phyloP scores from a whole-genome alignment of 2,113 vertebrate genomes.

The Dasypus novemcinctus region DNA sequence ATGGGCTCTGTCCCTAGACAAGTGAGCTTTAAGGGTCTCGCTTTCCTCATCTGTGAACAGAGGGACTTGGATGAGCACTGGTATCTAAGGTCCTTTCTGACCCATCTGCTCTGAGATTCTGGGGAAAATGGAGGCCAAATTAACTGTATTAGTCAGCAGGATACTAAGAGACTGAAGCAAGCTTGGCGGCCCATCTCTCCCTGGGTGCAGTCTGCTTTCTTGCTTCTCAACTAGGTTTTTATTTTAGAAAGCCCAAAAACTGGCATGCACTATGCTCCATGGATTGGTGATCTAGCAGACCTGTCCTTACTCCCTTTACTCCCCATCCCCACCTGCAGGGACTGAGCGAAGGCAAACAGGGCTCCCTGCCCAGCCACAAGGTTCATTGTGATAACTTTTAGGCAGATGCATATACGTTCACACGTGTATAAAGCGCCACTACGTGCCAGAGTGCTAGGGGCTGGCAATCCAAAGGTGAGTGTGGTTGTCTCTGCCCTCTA shows the following conservation, averaged over 20 bases:
- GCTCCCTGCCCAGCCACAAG: background rate
- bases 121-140: background rate
- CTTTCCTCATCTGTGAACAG: constrained; percentile 33
- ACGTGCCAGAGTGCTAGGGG: background rate
- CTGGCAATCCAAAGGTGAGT: background rate
- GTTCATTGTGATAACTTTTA: background rate
- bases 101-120: background rate
- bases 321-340: background rate
- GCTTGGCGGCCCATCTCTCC: background rate
- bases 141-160: background rate
- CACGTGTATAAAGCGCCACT: background rate
- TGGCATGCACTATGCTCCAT: background rate
- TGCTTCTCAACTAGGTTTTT: background rate
- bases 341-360: background rate
- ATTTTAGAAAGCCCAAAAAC: constrained; percentile 13
- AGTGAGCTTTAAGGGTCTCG: background rate
- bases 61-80: background rate
- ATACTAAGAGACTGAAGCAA: background rate
- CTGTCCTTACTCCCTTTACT: background rate
- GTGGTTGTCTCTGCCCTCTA: background rate
- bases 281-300: background rate
- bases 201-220: background rate
- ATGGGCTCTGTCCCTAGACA: background rate
- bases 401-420: background rate
- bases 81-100: background rate